Base-by-base conservation (phyloP, 2,797 vertebrate genomes). In the Clarias pachynema region DNA sequence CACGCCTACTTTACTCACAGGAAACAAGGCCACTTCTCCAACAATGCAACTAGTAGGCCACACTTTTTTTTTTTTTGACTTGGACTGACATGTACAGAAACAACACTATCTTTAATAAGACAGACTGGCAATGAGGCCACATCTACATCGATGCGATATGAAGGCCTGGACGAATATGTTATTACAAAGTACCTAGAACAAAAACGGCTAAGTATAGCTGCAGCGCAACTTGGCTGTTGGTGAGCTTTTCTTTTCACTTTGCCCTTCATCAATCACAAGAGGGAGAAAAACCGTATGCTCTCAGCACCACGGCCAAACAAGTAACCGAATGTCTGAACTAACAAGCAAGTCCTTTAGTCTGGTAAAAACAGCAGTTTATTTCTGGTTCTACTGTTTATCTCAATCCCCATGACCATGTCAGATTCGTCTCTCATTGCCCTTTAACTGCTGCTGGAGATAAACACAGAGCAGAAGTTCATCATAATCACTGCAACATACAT, bases 231-330 rank as follows among this genome's bases (percentile, higher is more conserved):
- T 63, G 34, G 10, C 29, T 78, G 29, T 78, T 24, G 53, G 29
- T 20, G 53, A 16, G 74, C 26, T 59, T 77, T 77, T 77, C 57
- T 79, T 57, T 59, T 77, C 56, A 77, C 53, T 77, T 77, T 37
- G 56, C 22, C 77, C 34, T 59, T 79, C 59, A 79, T 79, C 57
- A 44, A 63, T 79, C 59, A 79, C 77, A n/a, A 44, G 31, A n/a
- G 15, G 6, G 2, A 15, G 57, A 1, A 22, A 40, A 44, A 44
- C 0, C 5, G 1, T 59, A 20, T 37, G 29, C 10, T 77, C 34
- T 77, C 44, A 75, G 29, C 18, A 22, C 31, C 56, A 34, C 0
- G 3, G 8, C 56, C 34, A 77, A 77, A 59, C 8, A 57, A 59
- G 49, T 12, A 77, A 59, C 26, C 20, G 18, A 22, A 16, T 0